Conservation (phyloP, 2,113 vertebrate genomes). For the Rallus limicola region DNA sequence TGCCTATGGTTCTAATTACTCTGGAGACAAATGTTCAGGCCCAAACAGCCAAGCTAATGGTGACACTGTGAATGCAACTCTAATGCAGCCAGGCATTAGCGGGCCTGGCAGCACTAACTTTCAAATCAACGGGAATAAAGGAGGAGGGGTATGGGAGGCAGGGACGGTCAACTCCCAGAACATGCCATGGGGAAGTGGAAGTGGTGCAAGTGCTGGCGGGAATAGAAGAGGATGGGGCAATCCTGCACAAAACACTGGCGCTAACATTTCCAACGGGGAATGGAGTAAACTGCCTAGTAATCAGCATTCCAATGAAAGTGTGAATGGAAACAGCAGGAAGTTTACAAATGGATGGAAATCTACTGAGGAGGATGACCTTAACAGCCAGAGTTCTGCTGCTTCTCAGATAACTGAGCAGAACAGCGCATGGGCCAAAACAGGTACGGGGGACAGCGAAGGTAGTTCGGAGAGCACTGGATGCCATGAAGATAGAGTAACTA, state of each 20-base stretch:
- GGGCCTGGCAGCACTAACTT: slow-evolving; percentile 86
- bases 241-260: slow-evolving; percentile 81
- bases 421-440: slow-evolving; percentile 82
- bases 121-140: slow-evolving; percentile 86
- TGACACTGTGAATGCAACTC: slow-evolving; percentile 99
- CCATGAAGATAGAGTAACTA: slow-evolving; percentile 77
- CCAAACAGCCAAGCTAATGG: slow-evolving; percentile 85
- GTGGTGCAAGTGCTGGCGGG: slow-evolving; percentile 75
- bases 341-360: slow-evolving; percentile 93
- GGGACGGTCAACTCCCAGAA: slow-evolving; percentile 79
- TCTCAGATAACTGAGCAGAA: slow-evolving; percentile 74
- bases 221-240: slow-evolving; percentile 86
- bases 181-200: slow-evolving; percentile 81
- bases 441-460: slow-evolving; percentile 84
- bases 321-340: slow-evolving; percentile 79
- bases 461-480: slow-evolving; percentile 86
- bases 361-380: slow-evolving; percentile 88
- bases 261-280: slow-evolving; percentile 82
- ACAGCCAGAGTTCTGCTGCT: slow-evolving; percentile 59
- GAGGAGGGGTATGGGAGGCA: slow-evolving; percentile 87
- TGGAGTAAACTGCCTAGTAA: slow-evolving; percentile 87
- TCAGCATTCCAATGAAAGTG: slow-evolving; percentile 84
- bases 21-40: slow-evolving; percentile 89
- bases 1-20: slow-evolving; percentile 84
- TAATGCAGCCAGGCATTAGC: slow-evolving; percentile 86